Base-by-base conservation (phyloP, 2,113 vertebrate species). In the Sylvilagus bachmani region DNA sequence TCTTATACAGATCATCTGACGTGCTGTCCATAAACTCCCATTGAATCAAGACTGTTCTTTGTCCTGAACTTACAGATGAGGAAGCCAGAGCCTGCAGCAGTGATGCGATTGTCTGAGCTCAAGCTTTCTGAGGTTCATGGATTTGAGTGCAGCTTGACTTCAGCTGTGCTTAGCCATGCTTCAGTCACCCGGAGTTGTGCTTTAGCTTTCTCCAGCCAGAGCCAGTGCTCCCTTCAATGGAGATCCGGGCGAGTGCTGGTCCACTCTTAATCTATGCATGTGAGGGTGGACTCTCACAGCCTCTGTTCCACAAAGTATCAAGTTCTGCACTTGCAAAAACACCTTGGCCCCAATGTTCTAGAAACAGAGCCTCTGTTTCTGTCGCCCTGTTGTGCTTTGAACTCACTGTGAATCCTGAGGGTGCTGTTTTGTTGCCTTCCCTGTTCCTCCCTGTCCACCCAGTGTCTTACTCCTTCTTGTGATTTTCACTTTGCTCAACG, bases 391-490 rank as follows among this genome's bases (percentile, higher is more conserved):
- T 29, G 49, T 11, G 12, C 10, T 49, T 64, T 27, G 77, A 27
- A 13, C 27, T 69, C 71, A 10, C n/a, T 14, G 19, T 19, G 51
- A 3, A 25, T 49, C 36, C 44, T 61, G 21, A 36, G 24, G 7
- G n/a, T 25, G 1, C 9, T 19, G 51, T 7, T 27, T 25, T 31
- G 22, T 8, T 19, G 6, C 4, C 12, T 24, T 10, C 36, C 44
- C 38, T 55, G 17, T 12, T 67, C 1, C 0, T 11, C 27, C 64
- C 33, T 53, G 55, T 13, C 0, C 7, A 27, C 7, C 33, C 27
- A 67, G 16, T 24, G 4, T 29, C 10, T 27, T 51, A 19, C 9
- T 44, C 29, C 10, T 27, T 36, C 0, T 84, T 12, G 5, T 17
- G 13, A 2, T 11, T 29, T 81, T 88, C 5, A 5, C 53, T 24